Percentiles rank a stretch among this genome's conserved stretches.
These are phyloP conservation scores for Latrodectus hesperus DNA, from an alignment of 2,888 invertebrate species.

Conservation along the genomic window DNA sequence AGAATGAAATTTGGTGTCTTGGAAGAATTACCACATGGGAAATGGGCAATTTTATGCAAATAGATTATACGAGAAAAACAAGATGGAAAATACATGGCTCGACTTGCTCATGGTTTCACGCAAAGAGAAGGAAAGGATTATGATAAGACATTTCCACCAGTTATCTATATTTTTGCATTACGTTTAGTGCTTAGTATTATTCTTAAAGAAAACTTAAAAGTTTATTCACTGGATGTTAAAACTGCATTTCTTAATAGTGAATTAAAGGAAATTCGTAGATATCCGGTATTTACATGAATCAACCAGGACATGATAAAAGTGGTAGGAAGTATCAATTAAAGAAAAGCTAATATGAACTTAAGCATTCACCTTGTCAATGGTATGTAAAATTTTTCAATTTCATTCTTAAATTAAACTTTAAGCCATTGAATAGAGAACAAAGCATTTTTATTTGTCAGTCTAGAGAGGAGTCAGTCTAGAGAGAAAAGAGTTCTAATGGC, in stretches of 20 bases:
- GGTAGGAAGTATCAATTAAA: not conserved
- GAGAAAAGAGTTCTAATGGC: not conserved
- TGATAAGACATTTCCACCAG: not conserved
- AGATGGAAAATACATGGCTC: not conserved
- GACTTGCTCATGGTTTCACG: not conserved
- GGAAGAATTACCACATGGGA: too few relatives aligned
- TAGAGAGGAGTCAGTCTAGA: not conserved
- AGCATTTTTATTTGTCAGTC: not conserved
- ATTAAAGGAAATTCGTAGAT: not conserved
- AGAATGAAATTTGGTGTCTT: too few relatives aligned
- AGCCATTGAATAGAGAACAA: not conserved
- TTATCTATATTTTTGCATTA: not conserved
- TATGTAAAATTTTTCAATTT: not conserved
- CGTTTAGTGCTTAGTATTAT: not conserved
- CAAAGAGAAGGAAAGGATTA: not conserved
- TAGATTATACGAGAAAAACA: not conserved
- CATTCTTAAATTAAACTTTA: not conserved
- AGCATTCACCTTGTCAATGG: not conserved
- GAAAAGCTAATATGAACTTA: not conserved
- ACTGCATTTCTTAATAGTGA: not conserved
- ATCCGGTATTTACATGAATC: not conserved
- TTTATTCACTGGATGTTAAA: too few relatives aligned
- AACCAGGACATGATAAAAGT: not conserved
- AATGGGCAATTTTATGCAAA: too few relatives aligned
- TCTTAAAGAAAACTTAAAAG: not conserved